phyloP scores from a whole-genome alignment of 2,888 invertebrate species.

The Steromphala cineraria region DNA sequence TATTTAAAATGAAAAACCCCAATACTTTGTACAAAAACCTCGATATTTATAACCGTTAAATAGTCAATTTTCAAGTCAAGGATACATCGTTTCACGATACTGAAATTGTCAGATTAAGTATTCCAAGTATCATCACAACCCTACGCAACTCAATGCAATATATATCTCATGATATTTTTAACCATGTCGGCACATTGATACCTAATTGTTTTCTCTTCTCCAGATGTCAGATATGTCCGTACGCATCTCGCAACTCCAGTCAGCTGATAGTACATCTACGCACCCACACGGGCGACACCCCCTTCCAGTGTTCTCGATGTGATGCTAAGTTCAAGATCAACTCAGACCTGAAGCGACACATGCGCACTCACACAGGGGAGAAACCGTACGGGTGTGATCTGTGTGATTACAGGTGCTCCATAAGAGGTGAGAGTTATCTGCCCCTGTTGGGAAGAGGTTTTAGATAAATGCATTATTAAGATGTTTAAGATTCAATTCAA shows the following conservation, averaged over 20 bases:
- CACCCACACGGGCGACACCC: conserved; percentile 76
- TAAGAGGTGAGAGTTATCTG: conserved; percentile 65
- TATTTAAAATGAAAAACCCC: too few relatives aligned
- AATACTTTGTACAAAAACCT: too few relatives aligned
- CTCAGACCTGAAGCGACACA: conserved; percentile 76
- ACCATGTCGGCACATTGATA: too few relatives aligned
- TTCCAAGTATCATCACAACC: too few relatives aligned
- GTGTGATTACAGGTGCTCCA: conserved; percentile 73
- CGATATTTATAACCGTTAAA: too few relatives aligned
- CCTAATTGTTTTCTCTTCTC: not conserved
- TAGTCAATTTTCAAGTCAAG: too few relatives aligned
- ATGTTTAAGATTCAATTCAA: not conserved
- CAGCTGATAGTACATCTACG: conserved; percentile 77
- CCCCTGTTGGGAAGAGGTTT: not conserved
- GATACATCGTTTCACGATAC: too few relatives aligned
- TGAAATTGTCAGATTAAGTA: too few relatives aligned
- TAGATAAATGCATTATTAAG: not conserved
- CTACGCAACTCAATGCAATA: too few relatives aligned
- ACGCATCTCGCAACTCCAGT: conserved; percentile 76
- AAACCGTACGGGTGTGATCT: conserved; percentile 73
- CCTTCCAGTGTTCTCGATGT: conserved; percentile 73
- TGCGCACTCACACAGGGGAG: conserved; percentile 74
- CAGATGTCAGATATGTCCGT: conserved; percentile 78
- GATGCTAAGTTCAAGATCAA: conserved; percentile 76
- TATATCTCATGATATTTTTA: too few relatives aligned